Percentiles rank a stretch among this genome's conserved stretches.
phyloP scores from a whole-genome alignment of 2,797 vertebrate species.

The Myiotriccus ornatus region DNA sequence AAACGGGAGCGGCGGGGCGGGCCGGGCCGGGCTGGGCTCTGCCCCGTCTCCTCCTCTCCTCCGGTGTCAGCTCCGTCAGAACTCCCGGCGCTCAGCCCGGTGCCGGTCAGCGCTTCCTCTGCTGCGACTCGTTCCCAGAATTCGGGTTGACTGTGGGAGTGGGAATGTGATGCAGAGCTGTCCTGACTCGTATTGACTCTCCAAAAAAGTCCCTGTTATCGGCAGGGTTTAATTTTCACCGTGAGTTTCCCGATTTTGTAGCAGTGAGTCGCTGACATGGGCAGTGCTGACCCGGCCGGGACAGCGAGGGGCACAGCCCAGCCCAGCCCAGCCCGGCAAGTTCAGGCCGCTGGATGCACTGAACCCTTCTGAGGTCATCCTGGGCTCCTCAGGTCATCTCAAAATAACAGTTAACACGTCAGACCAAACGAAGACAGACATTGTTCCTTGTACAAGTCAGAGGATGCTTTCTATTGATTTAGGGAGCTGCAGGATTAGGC shows the following conservation, averaged over 20 bases:
- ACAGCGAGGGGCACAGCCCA: not conserved
- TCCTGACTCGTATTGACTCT: not conserved
- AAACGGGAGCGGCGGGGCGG: too few relatives aligned
- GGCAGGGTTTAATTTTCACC: not conserved
- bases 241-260: not conserved
- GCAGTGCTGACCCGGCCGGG: not conserved
- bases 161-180: not conserved
- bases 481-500: not conserved
- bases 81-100: not conserved
- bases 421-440: not conserved
- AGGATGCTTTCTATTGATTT: not conserved
- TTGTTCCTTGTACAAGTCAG: not conserved
- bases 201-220: not conserved
- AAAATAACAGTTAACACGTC: not conserved
- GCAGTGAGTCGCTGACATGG: not conserved
- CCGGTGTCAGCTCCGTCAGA: fast-evolving
- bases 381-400: not conserved
- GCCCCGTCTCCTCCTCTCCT: not conserved
- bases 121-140: not conserved
- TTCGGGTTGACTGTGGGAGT: too few relatives aligned
- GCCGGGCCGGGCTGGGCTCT: too few relatives aligned
- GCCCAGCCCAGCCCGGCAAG: not conserved
- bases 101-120: not conserved
- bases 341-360: not conserved
- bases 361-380: not conserved